A percentile compares a stretch with the other conserved stretches of the same genome.
phyloP scores from a whole-genome alignment of 2,113 vertebrate genomes.

The Hirundichthys speculiger region DNA sequence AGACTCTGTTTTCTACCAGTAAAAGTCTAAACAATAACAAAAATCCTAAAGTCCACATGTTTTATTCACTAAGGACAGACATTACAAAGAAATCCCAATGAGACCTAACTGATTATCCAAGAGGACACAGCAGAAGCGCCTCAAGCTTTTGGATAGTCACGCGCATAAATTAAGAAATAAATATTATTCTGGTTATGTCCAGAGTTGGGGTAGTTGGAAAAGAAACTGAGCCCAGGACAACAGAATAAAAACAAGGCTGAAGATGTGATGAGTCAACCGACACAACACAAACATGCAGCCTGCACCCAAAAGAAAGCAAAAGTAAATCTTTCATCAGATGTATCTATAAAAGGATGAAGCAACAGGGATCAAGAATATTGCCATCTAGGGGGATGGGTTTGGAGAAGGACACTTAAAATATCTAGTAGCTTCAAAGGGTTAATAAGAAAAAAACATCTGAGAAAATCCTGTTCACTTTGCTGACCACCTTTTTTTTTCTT shows the following conservation, averaged over 20 bases:
- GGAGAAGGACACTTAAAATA: conserved; percentile 3
- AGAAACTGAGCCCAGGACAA: conserved; percentile 18
- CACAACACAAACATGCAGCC: conserved; percentile 34
- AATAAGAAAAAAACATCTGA: not conserved
- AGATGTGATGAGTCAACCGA: conserved; percentile 7
- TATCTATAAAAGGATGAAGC: conserved; percentile 19
- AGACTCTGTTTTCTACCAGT: conserved; percentile 26
- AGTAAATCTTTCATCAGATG: not conserved
- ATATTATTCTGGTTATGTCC: conserved; percentile 53
- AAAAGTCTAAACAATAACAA: conserved; percentile 36
- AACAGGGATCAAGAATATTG: not conserved
- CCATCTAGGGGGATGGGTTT: not conserved
- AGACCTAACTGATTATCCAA: conserved; percentile 32
- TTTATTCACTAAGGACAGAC: conserved; percentile 20
- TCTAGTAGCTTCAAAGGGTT: not conserved
- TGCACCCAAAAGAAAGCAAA: not conserved
- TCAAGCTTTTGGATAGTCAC: conserved; percentile 62
- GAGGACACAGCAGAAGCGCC: conserved; percentile 49
- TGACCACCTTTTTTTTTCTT: not conserved
- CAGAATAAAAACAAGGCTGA: conserved; percentile 23
- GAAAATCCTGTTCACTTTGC: conserved; percentile 37
- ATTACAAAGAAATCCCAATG: conserved; percentile 26
- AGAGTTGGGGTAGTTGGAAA: conserved; percentile 36
- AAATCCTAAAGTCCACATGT: conserved; percentile 2
- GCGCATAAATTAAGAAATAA: conserved; percentile 80